Conservation (phyloP, 2,888 invertebrate genomes). For the Calephelis perditalis region DNA sequence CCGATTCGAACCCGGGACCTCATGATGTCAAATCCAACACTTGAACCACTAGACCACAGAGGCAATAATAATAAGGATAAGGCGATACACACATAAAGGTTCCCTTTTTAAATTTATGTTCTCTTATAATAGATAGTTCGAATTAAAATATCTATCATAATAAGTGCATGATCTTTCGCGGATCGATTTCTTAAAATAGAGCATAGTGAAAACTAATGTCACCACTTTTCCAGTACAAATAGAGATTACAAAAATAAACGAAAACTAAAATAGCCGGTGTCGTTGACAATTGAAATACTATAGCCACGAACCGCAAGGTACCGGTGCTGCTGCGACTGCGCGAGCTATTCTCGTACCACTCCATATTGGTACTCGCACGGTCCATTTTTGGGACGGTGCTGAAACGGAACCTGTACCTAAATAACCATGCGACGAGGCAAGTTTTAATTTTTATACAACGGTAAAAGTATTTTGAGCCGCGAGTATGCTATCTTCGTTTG, state of each 20-base stretch:
- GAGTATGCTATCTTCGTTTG: slow-evolving; percentile 2
- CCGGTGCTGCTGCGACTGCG: slow-evolving; percentile 44
- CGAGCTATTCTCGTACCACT: slow-evolving; percentile 44
- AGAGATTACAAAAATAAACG: not conserved
- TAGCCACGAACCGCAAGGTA: slow-evolving; percentile 33
- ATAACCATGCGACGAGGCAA: slow-evolving; percentile 6
- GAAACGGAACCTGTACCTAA: slow-evolving; percentile 7
- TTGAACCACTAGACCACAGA: too few relatives aligned
- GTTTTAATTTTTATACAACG: slow-evolving; percentile 14
- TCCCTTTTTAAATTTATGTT: too few relatives aligned
- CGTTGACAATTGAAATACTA: slow-evolving; percentile 10
- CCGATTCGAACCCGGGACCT: too few relatives aligned
- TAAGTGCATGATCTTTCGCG: too few relatives aligned
- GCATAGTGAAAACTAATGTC: slow-evolving; percentile 5
- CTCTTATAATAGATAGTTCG: too few relatives aligned
- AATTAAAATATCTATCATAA: too few relatives aligned
- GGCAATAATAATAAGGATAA: too few relatives aligned
- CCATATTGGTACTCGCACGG: slow-evolving; percentile 28
- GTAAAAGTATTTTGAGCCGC: slow-evolving; percentile 7
- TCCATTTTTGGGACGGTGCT: slow-evolving; percentile 14
- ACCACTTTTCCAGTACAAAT: not conserved
- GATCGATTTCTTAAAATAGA: not conserved
- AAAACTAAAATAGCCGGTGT: not conserved
- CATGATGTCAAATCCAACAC: too few relatives aligned
- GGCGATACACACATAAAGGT: too few relatives aligned